Percentiles rank a stretch among this genome's conserved stretches.
Evolutionary conservation across 2,888 invertebrate genomes (phyloP).

Genomic region (Heteromyza rotundicornis): DNA sequence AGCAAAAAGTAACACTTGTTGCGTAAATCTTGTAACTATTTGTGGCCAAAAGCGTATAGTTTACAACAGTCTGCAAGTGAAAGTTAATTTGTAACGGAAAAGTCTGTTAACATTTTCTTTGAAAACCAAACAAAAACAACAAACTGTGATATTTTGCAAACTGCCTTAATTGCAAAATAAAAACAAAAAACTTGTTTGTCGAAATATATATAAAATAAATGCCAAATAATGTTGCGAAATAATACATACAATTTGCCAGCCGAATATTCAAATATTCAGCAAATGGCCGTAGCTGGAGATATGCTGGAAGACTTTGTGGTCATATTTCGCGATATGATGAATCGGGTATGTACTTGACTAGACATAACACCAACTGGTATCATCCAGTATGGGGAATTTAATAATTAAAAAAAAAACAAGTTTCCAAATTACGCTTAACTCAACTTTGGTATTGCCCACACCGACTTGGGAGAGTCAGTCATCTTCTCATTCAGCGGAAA

Average conservation of each 20-base stretch:
- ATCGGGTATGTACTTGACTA: slow-evolving; percentile 72
- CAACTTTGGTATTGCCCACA: too few relatives aligned
- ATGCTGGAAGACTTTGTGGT: slow-evolving; percentile 77
- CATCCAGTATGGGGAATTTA: too few relatives aligned
- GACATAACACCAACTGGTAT: too few relatives aligned
- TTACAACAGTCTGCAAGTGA: too few relatives aligned
- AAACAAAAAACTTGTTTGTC: not conserved
- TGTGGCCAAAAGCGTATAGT: too few relatives aligned
- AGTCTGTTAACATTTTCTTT: not conserved
- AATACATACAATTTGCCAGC: slow-evolving; percentile 67
- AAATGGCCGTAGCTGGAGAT: slow-evolving; percentile 71
- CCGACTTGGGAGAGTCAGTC: too few relatives aligned
- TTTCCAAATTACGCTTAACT: too few relatives aligned
- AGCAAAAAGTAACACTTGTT: too few relatives aligned
- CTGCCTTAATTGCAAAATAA: not conserved
- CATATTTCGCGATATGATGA: slow-evolving; percentile 72
- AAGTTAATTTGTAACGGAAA: slow-evolving; percentile 23
- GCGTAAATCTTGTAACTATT: too few relatives aligned
- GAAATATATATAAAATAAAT: not conserved
- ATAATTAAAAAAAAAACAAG: too few relatives aligned
- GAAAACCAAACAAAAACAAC: slow-evolving; percentile 1
- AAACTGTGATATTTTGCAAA: slow-evolving; percentile 17
- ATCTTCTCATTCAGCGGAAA: too few relatives aligned
- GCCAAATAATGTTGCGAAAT: slow-evolving; percentile 52
- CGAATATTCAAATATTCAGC: slow-evolving; percentile 67